These are phyloP conservation scores for Acleris holmiana DNA, from an alignment of 2,888 invertebrate species.

Conservation along the genomic window DNA sequence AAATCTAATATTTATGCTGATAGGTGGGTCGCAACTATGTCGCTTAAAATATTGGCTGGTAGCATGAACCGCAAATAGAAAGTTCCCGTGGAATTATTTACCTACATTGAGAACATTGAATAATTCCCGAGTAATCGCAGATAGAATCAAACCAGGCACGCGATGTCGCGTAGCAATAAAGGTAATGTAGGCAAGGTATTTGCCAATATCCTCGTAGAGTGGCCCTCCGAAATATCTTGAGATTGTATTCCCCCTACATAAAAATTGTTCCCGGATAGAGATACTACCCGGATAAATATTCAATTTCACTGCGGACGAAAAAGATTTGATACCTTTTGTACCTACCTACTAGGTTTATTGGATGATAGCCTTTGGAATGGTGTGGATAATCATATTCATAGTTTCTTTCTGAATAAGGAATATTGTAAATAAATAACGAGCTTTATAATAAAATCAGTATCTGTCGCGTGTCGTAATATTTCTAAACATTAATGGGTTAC, in stretches of 20 bases:
- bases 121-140: slow-evolving; percentile 67
- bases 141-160: slow-evolving; percentile 73
- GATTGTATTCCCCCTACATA: slow-evolving; percentile 83
- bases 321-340: slow-evolving; percentile 84
- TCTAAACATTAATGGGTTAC: slow-evolving; percentile 4
- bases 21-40: slow-evolving; percentile 11
- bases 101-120: slow-evolving; percentile 34
- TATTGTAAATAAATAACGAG: slow-evolving; percentile 58
- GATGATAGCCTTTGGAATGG: slow-evolving; percentile 82
- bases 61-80: slow-evolving; percentile 27
- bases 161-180: slow-evolving; percentile 80
- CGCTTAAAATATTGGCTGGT: slow-evolving; percentile 16
- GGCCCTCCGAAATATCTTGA: slow-evolving; percentile 82
- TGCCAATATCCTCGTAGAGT: slow-evolving; percentile 81
- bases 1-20: slow-evolving; percentile 28
- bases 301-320: slow-evolving; percentile 84
- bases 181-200: slow-evolving; percentile 83
- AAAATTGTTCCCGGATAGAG: slow-evolving; percentile 84
- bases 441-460: slow-evolving; percentile 17
- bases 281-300: slow-evolving; percentile 84
- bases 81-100: slow-evolving; percentile 22
- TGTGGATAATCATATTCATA: slow-evolving; percentile 83
- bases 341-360: slow-evolving; percentile 81
- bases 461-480: slow-evolving; percentile 11
- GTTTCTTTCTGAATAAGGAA: slow-evolving; percentile 70